Evolutionary conservation across 2,888 invertebrate genomes (phyloP).

Genomic region (Platynereis dumerilii): DNA sequence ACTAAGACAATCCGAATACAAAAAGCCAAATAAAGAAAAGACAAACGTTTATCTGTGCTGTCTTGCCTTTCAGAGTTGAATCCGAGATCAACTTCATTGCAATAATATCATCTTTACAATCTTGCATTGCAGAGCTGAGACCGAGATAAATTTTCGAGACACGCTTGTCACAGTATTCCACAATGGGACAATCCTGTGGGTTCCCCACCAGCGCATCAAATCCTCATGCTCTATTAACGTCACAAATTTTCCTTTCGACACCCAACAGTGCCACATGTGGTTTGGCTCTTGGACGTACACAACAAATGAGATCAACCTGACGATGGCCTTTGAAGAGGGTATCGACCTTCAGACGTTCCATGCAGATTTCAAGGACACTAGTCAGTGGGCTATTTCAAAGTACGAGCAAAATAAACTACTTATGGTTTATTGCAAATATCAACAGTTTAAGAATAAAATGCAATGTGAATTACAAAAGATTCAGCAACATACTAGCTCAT

Average conservation of each 20-base stretch:
- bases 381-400: slow-evolving; percentile 3
- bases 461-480: too few species aligned
- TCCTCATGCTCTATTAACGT: slow-evolving; percentile 32
- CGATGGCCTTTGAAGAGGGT: slow-evolving; percentile 23
- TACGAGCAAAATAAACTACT: too few species aligned
- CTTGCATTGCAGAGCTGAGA: slow-evolving; percentile 20
- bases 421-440: too few species aligned
- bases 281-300: slow-evolving; percentile 38
- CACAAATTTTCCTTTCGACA: slow-evolving; percentile 32
- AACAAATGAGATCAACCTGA: slow-evolving; percentile 25
- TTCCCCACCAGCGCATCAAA: slow-evolving; percentile 27
- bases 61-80: too few species aligned
- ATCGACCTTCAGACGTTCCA: slow-evolving; percentile 33
- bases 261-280: slow-evolving; percentile 34
- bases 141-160: slow-evolving; percentile 15
- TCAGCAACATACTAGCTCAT: too few species aligned
- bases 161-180: slow-evolving; percentile 27
- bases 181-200: slow-evolving; percentile 29
- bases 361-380: slow-evolving; percentile 29
- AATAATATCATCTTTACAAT: background rate
- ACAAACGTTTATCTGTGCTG: too few species aligned
- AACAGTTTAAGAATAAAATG: too few species aligned
- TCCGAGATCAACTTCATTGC: background rate
- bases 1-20: too few species aligned
- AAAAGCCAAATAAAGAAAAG: too few species aligned